Evolutionary conservation across 2,113 vertebrate genomes (phyloP), one percentile per base, ranked within the genome.

Genomic region (Tenebrosternarchus preto): DNA sequence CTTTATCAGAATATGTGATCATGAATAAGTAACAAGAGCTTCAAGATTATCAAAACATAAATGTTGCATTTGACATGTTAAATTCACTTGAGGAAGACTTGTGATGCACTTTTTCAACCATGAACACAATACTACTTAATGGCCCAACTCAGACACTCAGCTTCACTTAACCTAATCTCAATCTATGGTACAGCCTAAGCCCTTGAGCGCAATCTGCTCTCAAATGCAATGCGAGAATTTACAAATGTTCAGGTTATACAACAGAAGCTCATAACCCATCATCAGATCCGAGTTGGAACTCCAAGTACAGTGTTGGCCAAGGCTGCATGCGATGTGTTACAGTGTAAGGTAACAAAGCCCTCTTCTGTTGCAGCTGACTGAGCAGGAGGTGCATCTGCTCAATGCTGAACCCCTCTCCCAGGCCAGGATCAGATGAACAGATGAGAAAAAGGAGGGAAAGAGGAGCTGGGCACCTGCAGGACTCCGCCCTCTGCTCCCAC

Each of bases 351-450:
- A 85, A 85, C 81, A 85, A 83, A 83, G 74, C 57, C 84, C 76
- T 80, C 73, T 71, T 73, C 67, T 82, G 84, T 82, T 80, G 31
- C 73, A 76, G 80, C 67, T 76, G 76, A 79, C 69, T 60, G 76
- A 82, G 72, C 83, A 79, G 80, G 59, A 80, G 73, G 77, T 77
- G 80, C 84, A 82, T 85, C 80, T 85, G 83, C 83, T 85, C 68
- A 24, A 76, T 64, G 76, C 69, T n/a, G 70, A 80, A 69, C 27
- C 12, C 4, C 64, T 82, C 69, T 81, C 61, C 63, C 76, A 66
- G 73, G 67, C 76, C 43, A 19, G 73, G 53, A 73, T 85, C 82
- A 22, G 59, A 76, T 82, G 76, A 80, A 82, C 60, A 53, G 73
- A 73, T 76, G 76, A 82, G 80, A 78, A 78, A 76, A 66, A 80